These are phyloP conservation scores for Linyphia triangularis DNA, from an alignment of 2,888 invertebrate genomes.

Conservation along the genomic window DNA sequence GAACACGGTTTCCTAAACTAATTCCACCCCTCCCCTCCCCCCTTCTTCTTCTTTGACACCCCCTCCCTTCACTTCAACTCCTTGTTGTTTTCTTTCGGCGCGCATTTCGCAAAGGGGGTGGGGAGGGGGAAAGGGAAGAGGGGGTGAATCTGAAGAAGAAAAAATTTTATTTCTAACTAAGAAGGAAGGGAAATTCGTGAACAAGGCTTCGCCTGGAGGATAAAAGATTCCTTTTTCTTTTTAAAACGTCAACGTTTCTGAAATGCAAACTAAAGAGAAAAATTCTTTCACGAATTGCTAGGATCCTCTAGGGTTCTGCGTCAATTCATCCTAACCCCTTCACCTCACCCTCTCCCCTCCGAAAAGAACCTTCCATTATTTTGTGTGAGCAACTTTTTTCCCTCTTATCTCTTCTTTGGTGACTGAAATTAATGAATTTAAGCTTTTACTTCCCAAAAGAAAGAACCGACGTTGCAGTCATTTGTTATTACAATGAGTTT, in stretches of 20 bases:
- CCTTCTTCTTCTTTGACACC: constrained; percentile 8
- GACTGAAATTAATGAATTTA: constrained; percentile 72
- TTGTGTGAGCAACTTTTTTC: constrained; percentile 51
- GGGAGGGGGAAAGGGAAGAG: constrained; percentile 3
- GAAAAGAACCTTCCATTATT: constrained; percentile 68
- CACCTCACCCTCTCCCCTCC: constrained; percentile 47
- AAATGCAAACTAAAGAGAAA: constrained; percentile 61
- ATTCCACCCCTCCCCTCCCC: constrained; percentile 16
- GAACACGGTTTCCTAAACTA: constrained; percentile 61
- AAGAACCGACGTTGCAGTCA: constrained; percentile 36
- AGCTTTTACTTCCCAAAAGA: constrained; percentile 53
- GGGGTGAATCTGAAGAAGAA: constrained; percentile 36
- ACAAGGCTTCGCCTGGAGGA: constrained; percentile 60
- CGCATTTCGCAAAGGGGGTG: constrained; percentile 18
- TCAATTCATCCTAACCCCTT: constrained; percentile 68
- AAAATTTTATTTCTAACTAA: constrained; percentile 43
- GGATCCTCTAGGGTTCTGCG: constrained; percentile 67
- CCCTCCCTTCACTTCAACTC: constrained; percentile 18
- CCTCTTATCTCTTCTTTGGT: constrained; percentile 37
- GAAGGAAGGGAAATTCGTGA: constrained; percentile 20
- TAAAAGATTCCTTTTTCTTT: constrained; percentile 63
- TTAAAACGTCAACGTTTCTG: constrained; percentile 29
- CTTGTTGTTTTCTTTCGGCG: constrained; percentile 61
- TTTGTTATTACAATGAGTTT: constrained; percentile 66
- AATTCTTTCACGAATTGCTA: constrained; percentile 42